Evolutionary conservation across 2,888 invertebrate species (phyloP).

Genomic region (Nymphalis urticae): DNA sequence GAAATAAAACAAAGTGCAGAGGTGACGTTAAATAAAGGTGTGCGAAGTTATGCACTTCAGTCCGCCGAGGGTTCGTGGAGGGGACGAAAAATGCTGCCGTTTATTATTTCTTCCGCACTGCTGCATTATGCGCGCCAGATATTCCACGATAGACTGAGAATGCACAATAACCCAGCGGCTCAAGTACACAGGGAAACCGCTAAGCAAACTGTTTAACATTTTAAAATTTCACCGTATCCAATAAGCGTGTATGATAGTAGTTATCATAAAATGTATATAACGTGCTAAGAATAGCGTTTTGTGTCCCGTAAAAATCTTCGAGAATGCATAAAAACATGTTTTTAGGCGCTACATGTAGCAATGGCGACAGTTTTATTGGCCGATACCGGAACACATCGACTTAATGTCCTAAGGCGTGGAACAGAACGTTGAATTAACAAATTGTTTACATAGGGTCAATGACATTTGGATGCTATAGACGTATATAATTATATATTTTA

Average conservation of each 20-base stretch:
- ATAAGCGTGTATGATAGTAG: constrained; percentile 62
- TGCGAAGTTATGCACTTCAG: constrained; percentile 60
- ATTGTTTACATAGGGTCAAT: constrained; percentile 33
- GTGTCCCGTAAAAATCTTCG: constrained; percentile 54
- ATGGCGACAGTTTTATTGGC: constrained; percentile 66
- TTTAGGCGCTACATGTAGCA: constrained; percentile 58
- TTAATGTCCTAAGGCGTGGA: constrained; percentile 44
- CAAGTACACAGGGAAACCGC: constrained; percentile 58
- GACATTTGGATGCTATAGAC: constrained; percentile 21
- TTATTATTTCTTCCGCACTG: constrained; percentile 54
- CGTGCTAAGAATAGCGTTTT: constrained; percentile 57
- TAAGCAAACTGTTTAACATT: constrained; percentile 65
- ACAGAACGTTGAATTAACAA: constrained; percentile 36
- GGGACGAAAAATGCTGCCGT: constrained; percentile 50
- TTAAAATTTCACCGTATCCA: constrained; percentile 67
- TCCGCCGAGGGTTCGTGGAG: constrained; percentile 47
- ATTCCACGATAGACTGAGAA: constrained; percentile 35
- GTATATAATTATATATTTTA: not conserved
- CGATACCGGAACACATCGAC: constrained; percentile 56
- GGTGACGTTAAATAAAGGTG: constrained; percentile 68
- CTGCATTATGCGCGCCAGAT: constrained; percentile 41
- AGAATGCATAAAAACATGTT: constrained; percentile 53
- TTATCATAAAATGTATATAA: constrained; percentile 60
- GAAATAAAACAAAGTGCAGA: constrained; percentile 74
- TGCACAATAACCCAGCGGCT: constrained; percentile 39